Base-by-base conservation (phyloP, 2,797 vertebrate genomes). In the Esox masquinongy region DNA sequence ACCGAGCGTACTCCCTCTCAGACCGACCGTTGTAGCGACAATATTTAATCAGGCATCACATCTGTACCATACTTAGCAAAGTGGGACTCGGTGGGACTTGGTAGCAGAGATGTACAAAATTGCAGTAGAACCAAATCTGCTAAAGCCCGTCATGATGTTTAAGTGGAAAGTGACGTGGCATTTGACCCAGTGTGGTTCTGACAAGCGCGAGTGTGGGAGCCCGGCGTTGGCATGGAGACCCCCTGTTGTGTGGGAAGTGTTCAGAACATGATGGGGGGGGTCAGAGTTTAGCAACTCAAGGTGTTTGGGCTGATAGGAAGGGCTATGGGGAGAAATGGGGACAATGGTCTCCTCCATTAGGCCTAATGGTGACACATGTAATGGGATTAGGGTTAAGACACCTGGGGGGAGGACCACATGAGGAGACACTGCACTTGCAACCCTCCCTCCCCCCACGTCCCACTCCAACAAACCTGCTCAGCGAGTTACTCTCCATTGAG, bases 341-440 rank as follows among this genome's bases (percentile, higher is more conserved):
- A 94, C 93, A 94, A 94, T 89, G 84, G 89, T 66, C 0, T 84
- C 77, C 24, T 88, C 92, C 89, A 89, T 91, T 90, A 90, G 90
- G 80, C 82, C 90, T 92, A 92, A 94, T 92, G 88, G 88, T 88
- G 90, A 91, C 88, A 88, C 88, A 94, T 92, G 90, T 91, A 92
- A 94, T 89, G 73, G 86, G 90, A 93, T 92, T 92, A 93, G 87
- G 82, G 78, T 79, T 83, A 83, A 84, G 87, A 91, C 90, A 92
- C 90, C 91, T 93, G 66, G 43, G 51, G 69, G 68, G 68, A 80
- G 83, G 91, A 92, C 90, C 92, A 93, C 93, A 93, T 93, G 90
- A 88, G 83, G 89, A 91, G 92, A 87, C 75, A 70, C 66, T 66
- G 75, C 36, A 29, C 63, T 17, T 15, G 22, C 22, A 31, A 7